Evolutionary conservation across 2,888 invertebrate genomes (phyloP), one percentile per base, ranked within the genome.

Genomic region (Lasioglossum figueresi): DNA sequence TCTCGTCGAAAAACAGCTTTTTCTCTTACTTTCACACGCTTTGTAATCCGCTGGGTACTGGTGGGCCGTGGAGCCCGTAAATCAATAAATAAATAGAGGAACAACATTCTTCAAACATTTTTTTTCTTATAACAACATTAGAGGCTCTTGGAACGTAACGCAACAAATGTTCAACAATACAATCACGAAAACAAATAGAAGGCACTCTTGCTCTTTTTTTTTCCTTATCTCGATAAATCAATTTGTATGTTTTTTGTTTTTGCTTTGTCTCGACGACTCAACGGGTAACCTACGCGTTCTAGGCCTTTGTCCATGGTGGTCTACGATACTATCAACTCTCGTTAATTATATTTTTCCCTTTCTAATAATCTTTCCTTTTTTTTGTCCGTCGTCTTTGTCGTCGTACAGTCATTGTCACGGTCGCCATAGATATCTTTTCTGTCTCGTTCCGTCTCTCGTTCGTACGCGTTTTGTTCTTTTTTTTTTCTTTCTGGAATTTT

Each of bases 171-270:
- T 94, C 93, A 94, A 94, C 94, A 93, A 94, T 94, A 93, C 93
- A 94, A 94, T 92, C 91, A 95, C 93, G 91, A 93, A 94, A 94
- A 94, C 94, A 94, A 95, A 94, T 94, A 94, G 95, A 95, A 95
- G 95, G 95, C 95, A 95, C 95, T 94, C 95, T 93, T 93, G 91
- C 92, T 78, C 63, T 84, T 76, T 76, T 68, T 43, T 68, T 14
- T 76, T 48, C 68, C 68, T 68, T 68, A 68, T 74, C 88, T 92
- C 88, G 93, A 93, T 93, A 93, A 94, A 94, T 94, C 92, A 93
- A 92, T 92, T 91, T 70, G 70, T 37, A 40, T 70, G 37, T 70
- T 70, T 70, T 70, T 70, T 70, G 63, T 31, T 70, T 70, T 37
- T 8, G 6, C 66, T 91, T 88, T 88, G 88, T 82, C 83, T 85